Evolutionary conservation across 2,113 vertebrate genomes (phyloP), one percentile per base, ranked within the genome.

Genomic region (Smithornis capensis): DNA sequence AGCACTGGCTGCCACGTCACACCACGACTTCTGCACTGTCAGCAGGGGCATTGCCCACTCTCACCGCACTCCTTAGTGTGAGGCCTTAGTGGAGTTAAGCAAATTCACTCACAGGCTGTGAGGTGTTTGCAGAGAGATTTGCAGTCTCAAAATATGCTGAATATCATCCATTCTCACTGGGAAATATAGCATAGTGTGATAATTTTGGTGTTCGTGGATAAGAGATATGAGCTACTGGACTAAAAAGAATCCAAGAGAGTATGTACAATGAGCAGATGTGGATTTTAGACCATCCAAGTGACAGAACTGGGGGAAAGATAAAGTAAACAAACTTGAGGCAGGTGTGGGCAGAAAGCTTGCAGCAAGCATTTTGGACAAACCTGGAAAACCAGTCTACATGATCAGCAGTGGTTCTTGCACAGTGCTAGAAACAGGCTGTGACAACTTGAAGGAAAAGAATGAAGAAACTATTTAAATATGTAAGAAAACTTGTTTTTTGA

Each of bases 41-140:
- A 42, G 27, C 24, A 7, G 27, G 14, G 9, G 42, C 37, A 1
- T 1, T 7, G 17, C 18, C 28, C 23, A 3, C 78, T 10, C 24
- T 11, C 44, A 2, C 44, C 52, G 2, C 23, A 0, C 25, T 10
- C 31, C n/a, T n/a, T n/a, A n/a, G n/a, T n/a, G n/a, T 3, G 1
- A 63, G 33, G 24, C 33, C 38, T 78, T 68, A 38, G 21, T 55
- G 13, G 28, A 19, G 70, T 23, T 57, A 23, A 25, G 38, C 21
- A 47, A 76, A 37, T 69, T 68, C 12, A 18, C 14, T 56, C 23
- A 4, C 6, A 17, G 31, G 42, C 62, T 79, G 47, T n/a, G 59
- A 80, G 52, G n/a, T 44, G 37, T 49, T 86, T 2, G 3, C 4
- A 1, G 12, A 60, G 74, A 79, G 53, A 40, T 68, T 9, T 22